These are phyloP conservation scores for Eleutherodactylus coqui DNA, from an alignment of 2,797 vertebrate genomes.

Conservation along the genomic window DNA sequence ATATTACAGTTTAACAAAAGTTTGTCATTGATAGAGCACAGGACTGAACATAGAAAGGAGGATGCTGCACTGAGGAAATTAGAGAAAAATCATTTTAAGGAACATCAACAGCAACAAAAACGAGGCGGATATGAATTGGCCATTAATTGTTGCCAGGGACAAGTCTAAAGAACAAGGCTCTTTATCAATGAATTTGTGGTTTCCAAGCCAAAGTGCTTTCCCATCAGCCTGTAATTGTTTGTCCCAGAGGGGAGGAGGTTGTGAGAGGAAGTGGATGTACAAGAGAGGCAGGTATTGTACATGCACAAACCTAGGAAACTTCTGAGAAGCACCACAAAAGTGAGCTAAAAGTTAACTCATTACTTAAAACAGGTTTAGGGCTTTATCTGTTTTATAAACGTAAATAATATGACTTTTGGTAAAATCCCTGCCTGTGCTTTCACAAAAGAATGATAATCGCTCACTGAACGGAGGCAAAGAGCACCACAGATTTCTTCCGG, in stretches of 20 bases:
- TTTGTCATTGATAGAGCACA: too few species aligned
- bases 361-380: too few species aligned
- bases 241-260: slow-evolving; percentile 13
- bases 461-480: too few species aligned
- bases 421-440: too few species aligned
- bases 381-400: too few species aligned
- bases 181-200: slow-evolving; percentile 31
- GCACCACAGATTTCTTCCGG: too few species aligned
- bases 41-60: background rate
- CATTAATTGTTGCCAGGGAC: slow-evolving; percentile 30
- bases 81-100: background rate
- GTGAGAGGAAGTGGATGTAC: slow-evolving; percentile 1
- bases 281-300: background rate
- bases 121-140: slow-evolving; percentile 27
- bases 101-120: background rate
- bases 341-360: background rate
- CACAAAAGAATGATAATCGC: too few species aligned
- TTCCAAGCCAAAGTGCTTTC: slow-evolving; percentile 26
- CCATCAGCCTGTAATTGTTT: slow-evolving; percentile 9
- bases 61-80: background rate
- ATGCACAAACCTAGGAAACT: background rate
- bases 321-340: background rate
- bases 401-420: too few species aligned
- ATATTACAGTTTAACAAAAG: too few species aligned
- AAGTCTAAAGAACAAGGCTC: slow-evolving; percentile 20